These are phyloP conservation scores for Chalcosyrphus nemorum DNA, from an alignment of 2,888 invertebrate genomes.

Conservation along the genomic window DNA sequence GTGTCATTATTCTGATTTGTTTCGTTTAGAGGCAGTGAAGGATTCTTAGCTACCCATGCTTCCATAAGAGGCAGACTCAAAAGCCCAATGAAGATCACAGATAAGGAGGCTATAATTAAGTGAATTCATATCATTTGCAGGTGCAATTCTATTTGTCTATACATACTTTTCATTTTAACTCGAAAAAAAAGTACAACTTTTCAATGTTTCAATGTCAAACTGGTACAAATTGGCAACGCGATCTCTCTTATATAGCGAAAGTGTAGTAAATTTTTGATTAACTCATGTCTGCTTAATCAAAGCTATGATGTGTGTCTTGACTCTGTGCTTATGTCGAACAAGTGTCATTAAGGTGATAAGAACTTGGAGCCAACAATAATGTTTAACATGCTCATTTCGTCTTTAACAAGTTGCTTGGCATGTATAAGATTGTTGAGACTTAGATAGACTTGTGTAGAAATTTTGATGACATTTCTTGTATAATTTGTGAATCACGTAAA, in stretches of 20 bases:
- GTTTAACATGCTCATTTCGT: not conserved
- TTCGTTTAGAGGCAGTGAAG: not conserved
- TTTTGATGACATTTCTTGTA: too few relatives aligned
- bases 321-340: not conserved
- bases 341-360: conserved; percentile 11
- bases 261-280: not conserved
- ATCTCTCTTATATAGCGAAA: not conserved
- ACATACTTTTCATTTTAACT: conserved; percentile 34
- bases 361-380: not conserved
- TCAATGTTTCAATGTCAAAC: not conserved
- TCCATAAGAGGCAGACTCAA: not conserved
- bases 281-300: not conserved
- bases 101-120: not conserved
- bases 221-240: not conserved
- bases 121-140: not conserved
- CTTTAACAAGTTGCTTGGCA: not conserved
- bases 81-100: not conserved
- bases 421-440: too few relatives aligned
- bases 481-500: too few relatives aligned
- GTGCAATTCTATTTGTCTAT: not conserved
- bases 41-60: not conserved
- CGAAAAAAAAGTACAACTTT: not conserved
- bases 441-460: too few relatives aligned
- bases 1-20: not conserved
- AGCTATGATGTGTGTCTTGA: not conserved